Percentiles rank a stretch among this genome's conserved stretches.
Evolutionary conservation across 1,140 invertebrate genomes (phyloP).

Genomic region (Plodia interpunctella): DNA sequence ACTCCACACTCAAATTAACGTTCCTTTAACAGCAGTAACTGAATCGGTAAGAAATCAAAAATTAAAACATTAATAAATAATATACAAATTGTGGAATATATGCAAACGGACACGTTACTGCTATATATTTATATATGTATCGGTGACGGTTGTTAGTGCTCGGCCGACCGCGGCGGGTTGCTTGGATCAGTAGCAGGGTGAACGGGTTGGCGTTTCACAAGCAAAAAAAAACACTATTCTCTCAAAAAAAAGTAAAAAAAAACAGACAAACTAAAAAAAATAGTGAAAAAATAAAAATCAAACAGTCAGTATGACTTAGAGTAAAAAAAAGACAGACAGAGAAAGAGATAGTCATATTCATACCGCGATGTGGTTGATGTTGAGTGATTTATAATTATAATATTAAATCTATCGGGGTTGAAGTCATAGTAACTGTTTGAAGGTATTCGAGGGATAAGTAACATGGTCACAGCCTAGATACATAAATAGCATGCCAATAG

Average conservation of each 20-base stretch:
- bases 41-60: constrained; percentile 51
- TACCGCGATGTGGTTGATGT: constrained; percentile 63
- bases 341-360: constrained; percentile 67
- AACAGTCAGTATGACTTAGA: constrained; percentile 76
- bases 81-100: constrained; percentile 37
- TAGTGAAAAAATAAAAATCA: constrained; percentile 56
- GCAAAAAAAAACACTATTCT: constrained; percentile 69
- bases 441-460: constrained; percentile 64
- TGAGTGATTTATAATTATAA: constrained; percentile 39
- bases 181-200: constrained; percentile 64
- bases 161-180: constrained; percentile 45
- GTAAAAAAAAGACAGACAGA: constrained; percentile 68
- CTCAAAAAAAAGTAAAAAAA: constrained; percentile 53
- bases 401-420: constrained; percentile 39
- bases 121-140: constrained; percentile 34
- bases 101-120: constrained; percentile 46
- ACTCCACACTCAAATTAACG: constrained; percentile 73
- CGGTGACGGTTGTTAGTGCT: constrained; percentile 58
- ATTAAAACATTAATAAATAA: constrained; percentile 46
- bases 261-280: constrained; percentile 53
- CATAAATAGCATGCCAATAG: constrained; percentile 64
- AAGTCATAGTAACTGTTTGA: constrained; percentile 75
- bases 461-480: constrained; percentile 65
- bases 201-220: constrained; percentile 72
- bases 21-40: constrained; percentile 61